Base-by-base conservation (phyloP, 2,888 invertebrate genomes). In the Podotricha telesiphe region DNA sequence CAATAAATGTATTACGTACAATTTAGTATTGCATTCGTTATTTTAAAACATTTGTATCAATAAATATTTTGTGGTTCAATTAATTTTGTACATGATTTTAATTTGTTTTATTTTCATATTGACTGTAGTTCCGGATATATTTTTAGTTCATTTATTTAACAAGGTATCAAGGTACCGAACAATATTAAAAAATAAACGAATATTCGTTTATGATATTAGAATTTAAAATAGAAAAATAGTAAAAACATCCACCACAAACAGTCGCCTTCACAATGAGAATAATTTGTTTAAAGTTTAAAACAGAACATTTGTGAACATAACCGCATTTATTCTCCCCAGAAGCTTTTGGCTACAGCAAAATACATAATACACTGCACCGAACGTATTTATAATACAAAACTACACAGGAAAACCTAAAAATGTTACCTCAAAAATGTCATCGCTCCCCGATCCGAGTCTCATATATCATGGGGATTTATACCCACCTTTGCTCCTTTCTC, bases 401-500 rank as follows among this genome's bases (percentile, higher is more conserved):
- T 71, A 74, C 37, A 72, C 68, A 70, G 71, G 82, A 81, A 79
- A 85, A 81, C 80, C 82, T 83, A 85, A 86, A 86, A 88, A 88
- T 86, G 85, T 81, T 85, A 80, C 86, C 86, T 86, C 86, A 85
- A 89, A 90, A 87, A 88, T 91, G 91, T 91, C 92, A 91, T 86
- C 91, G 82, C 75, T 79, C 77, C 77, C 78, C 83, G 83, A 86
- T 86, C 82, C 82, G 79, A 77, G 76, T 77, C 83, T 80, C 88
- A 85, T 91, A 91, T 90, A 91, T 91, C 90, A 91, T 80, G 75
- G 83, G 88, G 91, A 92, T 92, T 92, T 92, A 92, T 91, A 86
- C 81, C 83, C 86, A 87, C 87, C 90, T 89, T 83, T 82, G 86
- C 84, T 80, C 85, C 85, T 83, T 86, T 86, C 91, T 89, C 91